Conservation (phyloP, 2,113 vertebrate genomes). For the Motacilla alba region DNA sequence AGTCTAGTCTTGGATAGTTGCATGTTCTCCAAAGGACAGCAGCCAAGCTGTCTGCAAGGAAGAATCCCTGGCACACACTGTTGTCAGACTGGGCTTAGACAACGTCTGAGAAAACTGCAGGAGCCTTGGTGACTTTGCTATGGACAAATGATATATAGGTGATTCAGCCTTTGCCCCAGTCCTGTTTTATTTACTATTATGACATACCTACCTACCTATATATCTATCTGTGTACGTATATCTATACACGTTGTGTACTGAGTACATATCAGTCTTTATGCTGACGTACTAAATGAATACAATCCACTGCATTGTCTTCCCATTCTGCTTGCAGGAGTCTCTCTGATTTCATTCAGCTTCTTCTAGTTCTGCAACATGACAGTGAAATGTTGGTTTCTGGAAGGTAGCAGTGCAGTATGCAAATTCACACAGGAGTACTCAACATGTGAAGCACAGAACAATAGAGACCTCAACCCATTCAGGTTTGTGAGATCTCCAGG, state of each 20-base stretch:
- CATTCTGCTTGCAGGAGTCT: neutral
- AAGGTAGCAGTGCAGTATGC: neutral
- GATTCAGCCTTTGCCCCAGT: neutral
- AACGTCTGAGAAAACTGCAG: neutral
- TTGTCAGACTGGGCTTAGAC: neutral
- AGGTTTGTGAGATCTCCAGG: neutral
- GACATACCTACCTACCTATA: neutral
- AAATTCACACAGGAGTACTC: neutral
- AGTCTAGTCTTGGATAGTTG: neutral
- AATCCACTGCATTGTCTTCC: neutral
- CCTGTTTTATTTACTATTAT: neutral
- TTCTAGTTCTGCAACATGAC: neutral
- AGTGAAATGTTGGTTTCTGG: neutral
- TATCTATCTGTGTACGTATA: neutral
- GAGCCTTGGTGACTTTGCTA: neutral
- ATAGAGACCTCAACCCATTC: neutral
- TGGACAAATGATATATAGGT: rapidly evolving
- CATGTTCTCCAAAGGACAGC: neutral
- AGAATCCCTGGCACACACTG: neutral
- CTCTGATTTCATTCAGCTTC: neutral
- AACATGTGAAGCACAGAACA: neutral
- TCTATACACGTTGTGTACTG: rapidly evolving
- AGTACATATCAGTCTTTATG: neutral
- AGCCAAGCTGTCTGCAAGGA: neutral
- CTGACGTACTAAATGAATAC: neutral